These are phyloP conservation scores for Marmota monax DNA, from an alignment of 2,113 vertebrate genomes.

Conservation along the genomic window DNA sequence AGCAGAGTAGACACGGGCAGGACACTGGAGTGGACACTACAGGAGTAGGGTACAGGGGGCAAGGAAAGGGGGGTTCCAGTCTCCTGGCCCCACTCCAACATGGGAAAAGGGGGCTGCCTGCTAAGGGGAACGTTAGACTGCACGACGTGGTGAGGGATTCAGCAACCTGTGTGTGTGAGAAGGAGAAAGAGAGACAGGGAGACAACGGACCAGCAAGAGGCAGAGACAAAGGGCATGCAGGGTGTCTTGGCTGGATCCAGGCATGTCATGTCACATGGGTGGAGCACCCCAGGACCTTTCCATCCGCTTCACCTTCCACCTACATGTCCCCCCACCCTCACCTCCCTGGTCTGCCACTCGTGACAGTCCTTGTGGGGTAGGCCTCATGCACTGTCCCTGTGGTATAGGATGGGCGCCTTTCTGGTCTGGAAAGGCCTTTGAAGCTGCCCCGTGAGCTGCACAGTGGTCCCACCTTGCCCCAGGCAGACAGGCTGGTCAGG, in stretches of 20 bases:
- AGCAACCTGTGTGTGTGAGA: fast-evolving
- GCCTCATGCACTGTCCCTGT: not conserved
- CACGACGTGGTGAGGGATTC: too few species aligned
- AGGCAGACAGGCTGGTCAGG: conserved; percentile 15
- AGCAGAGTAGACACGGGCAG: not conserved
- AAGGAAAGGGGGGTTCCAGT: not conserved
- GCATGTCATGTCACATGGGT: not conserved
- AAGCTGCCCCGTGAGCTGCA: not conserved
- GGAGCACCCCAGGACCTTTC: not conserved
- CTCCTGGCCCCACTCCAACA: not conserved
- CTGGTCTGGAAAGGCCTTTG: conserved; percentile 56
- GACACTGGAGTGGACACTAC: fast-evolving
- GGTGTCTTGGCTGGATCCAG: not conserved
- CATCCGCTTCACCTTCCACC: not conserved
- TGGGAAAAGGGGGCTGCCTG: not conserved
- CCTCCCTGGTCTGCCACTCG: not conserved
- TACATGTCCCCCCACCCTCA: not conserved
- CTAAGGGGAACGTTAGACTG: not conserved
- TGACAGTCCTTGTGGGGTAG: not conserved
- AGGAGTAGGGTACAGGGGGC: not conserved
- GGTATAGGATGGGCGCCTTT: not conserved
- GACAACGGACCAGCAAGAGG: not conserved
- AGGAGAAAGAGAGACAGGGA: not conserved
- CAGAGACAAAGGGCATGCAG: not conserved
- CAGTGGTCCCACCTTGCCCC: not conserved